Evolutionary conservation across 2,113 vertebrate species (phyloP).

Genomic region (Aplodontia rufa): DNA sequence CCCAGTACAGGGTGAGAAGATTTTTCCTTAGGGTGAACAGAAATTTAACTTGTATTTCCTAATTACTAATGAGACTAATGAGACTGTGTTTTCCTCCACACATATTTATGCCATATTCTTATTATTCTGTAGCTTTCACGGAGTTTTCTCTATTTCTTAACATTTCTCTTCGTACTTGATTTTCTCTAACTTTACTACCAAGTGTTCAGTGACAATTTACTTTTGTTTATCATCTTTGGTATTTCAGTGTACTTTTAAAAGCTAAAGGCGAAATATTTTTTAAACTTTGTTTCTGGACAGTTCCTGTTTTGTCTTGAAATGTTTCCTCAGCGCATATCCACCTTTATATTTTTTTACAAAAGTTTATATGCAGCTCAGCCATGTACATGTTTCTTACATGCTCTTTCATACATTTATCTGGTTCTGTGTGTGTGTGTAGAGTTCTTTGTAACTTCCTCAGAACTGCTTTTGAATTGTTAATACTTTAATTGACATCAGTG

Average conservation of each 20-base stretch:
- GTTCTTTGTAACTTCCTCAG: not conserved
- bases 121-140: not conserved
- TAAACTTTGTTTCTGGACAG: not conserved
- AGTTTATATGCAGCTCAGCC: not conserved
- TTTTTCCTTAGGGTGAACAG: not conserved
- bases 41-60: not conserved
- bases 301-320: slow-evolving; percentile 8
- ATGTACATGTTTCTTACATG: not conserved
- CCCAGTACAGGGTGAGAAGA: not conserved
- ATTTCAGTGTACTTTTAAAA: slow-evolving; percentile 27
- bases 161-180: not conserved
- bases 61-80: not conserved
- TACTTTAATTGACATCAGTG: not conserved
- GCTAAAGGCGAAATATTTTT: slow-evolving; percentile 10
- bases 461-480: not conserved
- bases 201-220: not conserved
- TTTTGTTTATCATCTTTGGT: not conserved
- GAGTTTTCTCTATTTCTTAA: not conserved
- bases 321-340: not conserved
- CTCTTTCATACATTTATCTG: not conserved
- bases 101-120: not conserved
- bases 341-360: not conserved
- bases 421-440: not conserved
- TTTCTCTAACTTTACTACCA: not conserved
- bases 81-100: not conserved